A percentile compares a stretch with the other conserved stretches of the same genome.
Evolutionary conservation across 2,888 invertebrate species (phyloP).

Genomic region (Chesias legatella): DNA sequence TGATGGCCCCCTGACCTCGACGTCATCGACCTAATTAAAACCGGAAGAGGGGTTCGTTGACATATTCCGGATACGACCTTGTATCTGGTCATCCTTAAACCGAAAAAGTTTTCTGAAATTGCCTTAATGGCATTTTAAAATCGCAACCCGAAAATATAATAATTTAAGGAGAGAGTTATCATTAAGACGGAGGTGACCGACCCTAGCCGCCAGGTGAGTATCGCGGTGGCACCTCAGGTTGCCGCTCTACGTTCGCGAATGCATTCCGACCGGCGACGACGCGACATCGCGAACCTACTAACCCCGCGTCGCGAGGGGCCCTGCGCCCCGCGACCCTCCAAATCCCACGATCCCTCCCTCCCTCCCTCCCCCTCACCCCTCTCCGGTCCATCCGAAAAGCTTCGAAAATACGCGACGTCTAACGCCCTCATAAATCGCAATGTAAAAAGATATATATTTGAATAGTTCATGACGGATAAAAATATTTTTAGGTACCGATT

Average conservation of each 20-base stretch:
- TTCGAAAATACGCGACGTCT: constrained; percentile 73
- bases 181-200: constrained; percentile 60
- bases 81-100: constrained; percentile 64
- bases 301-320: constrained; percentile 76
- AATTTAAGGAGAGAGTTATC: constrained; percentile 30
- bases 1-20: constrained; percentile 53
- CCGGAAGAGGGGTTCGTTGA: constrained; percentile 74
- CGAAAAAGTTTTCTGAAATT: constrained; percentile 48
- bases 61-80: constrained; percentile 72
- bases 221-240: constrained; percentile 75
- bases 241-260: constrained; percentile 78
- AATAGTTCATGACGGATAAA: constrained; percentile 34
- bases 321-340: constrained; percentile 75
- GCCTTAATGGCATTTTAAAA: constrained; percentile 26
- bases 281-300: constrained; percentile 80
- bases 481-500: constrained; percentile 36
- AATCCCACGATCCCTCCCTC: constrained; percentile 65
- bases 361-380: constrained; percentile 64
- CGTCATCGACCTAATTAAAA: constrained; percentile 75
- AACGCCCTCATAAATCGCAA: constrained; percentile 60
- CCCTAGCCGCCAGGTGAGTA: constrained; percentile 64
- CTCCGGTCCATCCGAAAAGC: constrained; percentile 74
- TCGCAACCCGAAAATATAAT: constrained; percentile 29
- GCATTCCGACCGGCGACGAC: constrained; percentile 78
- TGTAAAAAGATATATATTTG: constrained; percentile 41